Evolutionary conservation across 2,797 vertebrate genomes (phyloP), one percentile per base, ranked within the genome.

Genomic region (Pelochelys cantorii): DNA sequence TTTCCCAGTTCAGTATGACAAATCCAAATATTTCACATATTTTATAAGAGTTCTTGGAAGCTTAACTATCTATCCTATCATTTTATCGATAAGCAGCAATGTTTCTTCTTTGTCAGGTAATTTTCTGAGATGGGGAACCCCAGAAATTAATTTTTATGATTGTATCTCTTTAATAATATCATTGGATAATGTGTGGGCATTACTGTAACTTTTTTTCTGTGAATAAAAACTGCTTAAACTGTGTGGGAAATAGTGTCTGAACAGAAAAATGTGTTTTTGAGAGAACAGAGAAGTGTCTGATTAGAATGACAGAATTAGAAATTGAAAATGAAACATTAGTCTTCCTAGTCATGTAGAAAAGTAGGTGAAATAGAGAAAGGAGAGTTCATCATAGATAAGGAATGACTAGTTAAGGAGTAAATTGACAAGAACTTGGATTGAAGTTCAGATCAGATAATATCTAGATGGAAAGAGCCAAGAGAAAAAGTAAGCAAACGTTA

Each of bases 371-470:
- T 48, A 42, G 42, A 62, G 56, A 42, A 31, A 55, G 12, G 53
- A 31, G 75, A 29, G 18, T 2, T 2, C 4, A 1, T 2, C 11
- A 34, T 10, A 83, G 25, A 65, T 20, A 74, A 2, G 23, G 42
- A 84, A 79, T 3, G 5, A 55, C 71, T 20, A 71, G 5, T 80
- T 71, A 79, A 68, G 79, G 12, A 91, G 81, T 71, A 93, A 52
- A 87, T 34, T 71, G 22, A 62, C 29, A 82, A 52, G 6, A 71
- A 7, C 22, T 88, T 92, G 23, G 2, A 18, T 5, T 0, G 42
- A 87, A 82, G n/a, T 13, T 88, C 31, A 79, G 52, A 80, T 59
- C 9, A 62, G 11, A 18, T 4, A 2, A 53, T 75, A 87, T 3
- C n/a, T 77, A 37, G 11, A 55, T 62, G 42, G 71, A 86, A 89